Percentiles rank a stretch among this genome's conserved stretches.
These are phyloP conservation scores for Gerosis bhagava DNA, from an alignment of 2,888 invertebrate species.

Conservation along the genomic window DNA sequence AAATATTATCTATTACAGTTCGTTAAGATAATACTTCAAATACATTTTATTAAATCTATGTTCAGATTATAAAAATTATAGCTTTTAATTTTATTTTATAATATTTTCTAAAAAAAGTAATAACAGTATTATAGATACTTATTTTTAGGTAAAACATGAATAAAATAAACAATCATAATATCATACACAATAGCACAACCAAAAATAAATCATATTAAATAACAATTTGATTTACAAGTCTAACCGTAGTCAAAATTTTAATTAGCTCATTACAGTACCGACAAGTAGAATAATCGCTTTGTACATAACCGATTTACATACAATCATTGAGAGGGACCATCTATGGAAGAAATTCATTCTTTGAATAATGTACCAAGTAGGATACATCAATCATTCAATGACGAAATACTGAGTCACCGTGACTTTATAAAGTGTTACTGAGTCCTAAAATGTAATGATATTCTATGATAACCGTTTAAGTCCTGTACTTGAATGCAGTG, in stretches of 20 bases:
- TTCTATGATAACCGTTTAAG: conserved; percentile 1
- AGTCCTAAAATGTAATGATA: conserved; percentile 6
- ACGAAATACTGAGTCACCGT: conserved; percentile 17
- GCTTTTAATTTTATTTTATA: no score
- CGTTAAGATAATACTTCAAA: no score
- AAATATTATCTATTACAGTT: no score
- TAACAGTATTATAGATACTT: no score
- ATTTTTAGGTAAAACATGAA: no score
- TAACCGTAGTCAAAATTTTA: conserved; percentile 16
- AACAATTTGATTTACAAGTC: conserved; percentile 11
- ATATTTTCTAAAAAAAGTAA: no score
- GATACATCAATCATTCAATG: conserved; percentile 34
- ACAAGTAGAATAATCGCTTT: conserved; percentile 11
- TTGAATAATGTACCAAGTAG: conserved; percentile 24
- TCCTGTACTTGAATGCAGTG: conserved; percentile 2
- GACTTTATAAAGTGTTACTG: conserved; percentile 7
- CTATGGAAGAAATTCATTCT: conserved; percentile 35
- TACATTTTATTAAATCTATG: no score
- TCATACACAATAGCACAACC: no score
- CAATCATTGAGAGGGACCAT: conserved; percentile 36
- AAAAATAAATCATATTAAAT: no score
- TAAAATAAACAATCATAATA: no score
- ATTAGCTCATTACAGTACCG: conserved; percentile 18
- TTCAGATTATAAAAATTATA: no score
- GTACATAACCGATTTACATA: conserved; percentile 39